Evolutionary conservation across 2,113 vertebrate genomes (phyloP).

Genomic region (Amphiprion ocellaris): DNA sequence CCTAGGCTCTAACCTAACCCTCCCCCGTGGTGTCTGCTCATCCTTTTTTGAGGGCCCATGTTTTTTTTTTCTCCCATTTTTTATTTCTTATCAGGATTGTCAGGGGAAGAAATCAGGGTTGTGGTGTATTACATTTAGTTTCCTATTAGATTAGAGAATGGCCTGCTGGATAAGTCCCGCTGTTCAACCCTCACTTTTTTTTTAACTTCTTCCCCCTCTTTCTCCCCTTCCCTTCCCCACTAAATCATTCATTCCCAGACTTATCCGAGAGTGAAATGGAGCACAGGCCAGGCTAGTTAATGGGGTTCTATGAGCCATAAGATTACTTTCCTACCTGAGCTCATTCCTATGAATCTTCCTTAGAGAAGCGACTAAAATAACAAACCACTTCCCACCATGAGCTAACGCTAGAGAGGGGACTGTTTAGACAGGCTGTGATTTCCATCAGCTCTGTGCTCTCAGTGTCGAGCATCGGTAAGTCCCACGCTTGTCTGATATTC

Average conservation of each 20-base stretch:
- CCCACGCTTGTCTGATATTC: constrained; percentile 42
- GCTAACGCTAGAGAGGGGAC: constrained; percentile 33
- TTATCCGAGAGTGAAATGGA: constrained; percentile 82
- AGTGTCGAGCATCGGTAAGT: constrained; percentile 22
- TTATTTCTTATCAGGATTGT: constrained; percentile 31
- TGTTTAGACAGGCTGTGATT: constrained; percentile 39
- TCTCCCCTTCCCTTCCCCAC: constrained; percentile 29
- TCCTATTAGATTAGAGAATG: constrained; percentile 57
- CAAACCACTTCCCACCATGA: constrained; percentile 46
- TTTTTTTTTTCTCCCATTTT: constrained; percentile 29
- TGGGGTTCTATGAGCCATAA: constrained; percentile 82
- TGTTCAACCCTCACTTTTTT: constrained; percentile 39
- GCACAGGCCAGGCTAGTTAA: constrained; percentile 77
- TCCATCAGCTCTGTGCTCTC: constrained; percentile 35
- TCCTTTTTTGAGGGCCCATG: constrained; percentile 37
- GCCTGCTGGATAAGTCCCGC: constrained; percentile 29
- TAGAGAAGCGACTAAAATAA: constrained; percentile 67
- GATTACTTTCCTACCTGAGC: constrained; percentile 79
- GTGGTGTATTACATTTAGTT: constrained; percentile 53
- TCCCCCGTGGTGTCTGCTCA: constrained; percentile 22
- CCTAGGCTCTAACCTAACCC: constrained; percentile 28
- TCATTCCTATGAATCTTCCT: constrained; percentile 79
- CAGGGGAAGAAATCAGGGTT: constrained; percentile 40
- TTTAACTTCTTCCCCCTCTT: constrained; percentile 27
- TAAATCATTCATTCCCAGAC: constrained; percentile 77